phyloP scores from a whole-genome alignment of 2,113 vertebrate genomes.

The Tragelaphus strepsiceros region DNA sequence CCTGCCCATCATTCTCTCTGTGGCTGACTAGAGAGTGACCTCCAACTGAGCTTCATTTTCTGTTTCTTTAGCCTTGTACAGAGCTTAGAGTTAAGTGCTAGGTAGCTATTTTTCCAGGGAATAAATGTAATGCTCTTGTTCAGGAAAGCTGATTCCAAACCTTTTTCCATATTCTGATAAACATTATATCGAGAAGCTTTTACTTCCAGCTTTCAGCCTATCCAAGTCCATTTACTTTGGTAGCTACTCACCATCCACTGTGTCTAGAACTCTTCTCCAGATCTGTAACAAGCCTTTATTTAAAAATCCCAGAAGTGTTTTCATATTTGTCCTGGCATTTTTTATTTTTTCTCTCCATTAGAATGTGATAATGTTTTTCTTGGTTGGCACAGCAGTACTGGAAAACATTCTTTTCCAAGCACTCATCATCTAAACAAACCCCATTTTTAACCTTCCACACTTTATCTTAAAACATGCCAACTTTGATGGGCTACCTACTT shows the following conservation, averaged over 20 bases:
- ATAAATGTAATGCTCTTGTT: slow-evolving; percentile 5
- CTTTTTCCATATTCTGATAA: neutral
- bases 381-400: slow-evolving; percentile 2
- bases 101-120: neutral
- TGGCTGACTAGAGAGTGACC: neutral
- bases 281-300: slow-evolving; percentile 12
- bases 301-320: slow-evolving; percentile 19
- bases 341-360: slow-evolving; percentile 19
- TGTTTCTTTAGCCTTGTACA: slow-evolving; percentile 17
- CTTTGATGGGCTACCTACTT: neutral
- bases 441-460: slow-evolving; percentile 1
- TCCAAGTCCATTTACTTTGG: neutral
- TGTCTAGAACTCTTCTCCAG: neutral
- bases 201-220: slow-evolving; percentile 19
- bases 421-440: slow-evolving; percentile 20
- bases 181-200: neutral
- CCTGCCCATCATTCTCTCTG: neutral
- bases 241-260: neutral
- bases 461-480: slow-evolving; percentile 21
- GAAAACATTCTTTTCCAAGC: slow-evolving; percentile 45
- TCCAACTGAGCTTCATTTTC: neutral
- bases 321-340: slow-evolving; percentile 16
- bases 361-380: slow-evolving; percentile 2
- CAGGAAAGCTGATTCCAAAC: slow-evolving; percentile 11
- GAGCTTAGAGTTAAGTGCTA: neutral